Base-by-base conservation (phyloP, 2,797 vertebrate genomes). In the Tachyglossus aculeatus region DNA sequence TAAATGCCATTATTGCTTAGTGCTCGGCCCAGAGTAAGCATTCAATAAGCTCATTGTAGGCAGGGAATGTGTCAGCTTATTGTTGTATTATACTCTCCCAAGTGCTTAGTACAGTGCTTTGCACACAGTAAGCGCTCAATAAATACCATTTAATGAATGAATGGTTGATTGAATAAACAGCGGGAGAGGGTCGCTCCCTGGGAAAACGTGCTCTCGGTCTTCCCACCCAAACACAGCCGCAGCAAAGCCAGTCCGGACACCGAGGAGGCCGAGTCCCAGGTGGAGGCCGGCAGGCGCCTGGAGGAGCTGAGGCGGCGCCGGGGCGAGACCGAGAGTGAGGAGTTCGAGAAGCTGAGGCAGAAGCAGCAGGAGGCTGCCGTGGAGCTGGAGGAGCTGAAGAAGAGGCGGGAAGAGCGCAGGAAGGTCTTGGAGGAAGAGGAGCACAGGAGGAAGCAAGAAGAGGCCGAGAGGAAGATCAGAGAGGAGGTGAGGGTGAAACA, bases 341-440 rank as follows among this genome's bases (percentile, higher is more conserved):
- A 98, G 84, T 93, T 96, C 0, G 96, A 97, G 86, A 95, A 93
- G 78, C 92, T 98, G 90, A 95, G 93, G 73, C 96, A 95, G 88
- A 98, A 97, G 88, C 97, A 99, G 88, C 96, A 97, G 79, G 96
- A 96, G 86, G 95, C 96, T 0, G 95, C 94, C 0, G 90, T 74
- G 3, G 97, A 99, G 91, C 93, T 98, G 88, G 97, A 98, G 21
- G 97, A 98, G 74, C 92, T 98, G 88, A 97, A 95, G 91, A 96
- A 91, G 59, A 96, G 94, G 90, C 86, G 97, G 41, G 98, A 99
- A 88, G 97, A 96, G 68, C 94, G 97, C 71, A 95, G 87, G 88
- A 99, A 97, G 89, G 89, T 97, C 54, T 89, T 96, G 85, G 98
- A 98, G 79, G 98, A 98, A 70, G 98, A 99, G 78, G 98, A 98